phyloP scores from a whole-genome alignment of 2,888 invertebrate species.

The Apamea anceps region DNA sequence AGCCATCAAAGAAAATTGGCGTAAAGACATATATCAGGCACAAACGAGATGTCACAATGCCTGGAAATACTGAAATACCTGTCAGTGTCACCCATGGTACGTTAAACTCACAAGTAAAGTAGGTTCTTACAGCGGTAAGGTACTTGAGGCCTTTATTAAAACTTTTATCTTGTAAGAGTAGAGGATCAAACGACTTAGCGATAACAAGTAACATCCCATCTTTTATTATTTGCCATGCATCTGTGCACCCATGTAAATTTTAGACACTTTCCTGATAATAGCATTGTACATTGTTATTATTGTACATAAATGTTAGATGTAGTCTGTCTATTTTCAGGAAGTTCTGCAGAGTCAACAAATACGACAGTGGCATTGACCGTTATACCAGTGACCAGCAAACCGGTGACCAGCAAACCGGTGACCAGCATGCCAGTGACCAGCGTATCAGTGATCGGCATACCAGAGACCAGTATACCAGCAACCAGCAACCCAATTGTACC shows the following conservation, averaged over 20 bases:
- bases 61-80: background rate
- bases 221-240: background rate
- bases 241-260: background rate
- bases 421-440: conserved; percentile 1
- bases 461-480: background rate
- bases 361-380: conserved; percentile 3
- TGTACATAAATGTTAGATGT: background rate
- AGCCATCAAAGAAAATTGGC: background rate
- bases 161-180: background rate
- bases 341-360: background rate
- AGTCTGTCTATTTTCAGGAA: conserved; percentile 14
- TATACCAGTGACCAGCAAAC: conserved; percentile 11
- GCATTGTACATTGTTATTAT: background rate
- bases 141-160: too few relatives aligned
- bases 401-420: conserved; percentile 8
- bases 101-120: background rate
- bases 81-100: conserved; percentile 19
- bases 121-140: background rate
- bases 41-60: conserved; percentile 27
- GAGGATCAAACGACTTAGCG: background rate
- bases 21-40: conserved; percentile 15
- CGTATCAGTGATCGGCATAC: conserved; percentile 5
- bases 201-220: background rate
- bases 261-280: background rate
- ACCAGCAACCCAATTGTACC: background rate